phyloP scores from a whole-genome alignment of 2,113 vertebrate genomes.

The Pituophis catenifer region DNA sequence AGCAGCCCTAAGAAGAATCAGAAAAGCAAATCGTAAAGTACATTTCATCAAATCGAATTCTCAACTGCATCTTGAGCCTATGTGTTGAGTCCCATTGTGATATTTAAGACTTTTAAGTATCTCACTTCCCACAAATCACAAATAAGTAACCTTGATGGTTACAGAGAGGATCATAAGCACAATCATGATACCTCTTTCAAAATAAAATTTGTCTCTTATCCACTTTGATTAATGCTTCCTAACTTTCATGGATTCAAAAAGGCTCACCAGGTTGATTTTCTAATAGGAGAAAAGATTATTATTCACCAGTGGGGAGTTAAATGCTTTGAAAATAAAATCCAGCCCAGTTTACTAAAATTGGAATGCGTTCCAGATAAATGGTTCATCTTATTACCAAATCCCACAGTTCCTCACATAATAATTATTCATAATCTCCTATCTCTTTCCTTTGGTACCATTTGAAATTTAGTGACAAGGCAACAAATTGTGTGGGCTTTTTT shows the following conservation, averaged over 20 bases:
- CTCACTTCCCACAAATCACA: neutral
- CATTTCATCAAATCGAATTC: neutral
- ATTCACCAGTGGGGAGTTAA: constrained; percentile 9
- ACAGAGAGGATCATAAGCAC: neutral
- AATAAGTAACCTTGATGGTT: neutral
- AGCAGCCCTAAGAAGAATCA: neutral
- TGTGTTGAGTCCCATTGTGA: neutral
- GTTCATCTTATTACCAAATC: constrained; percentile 3
- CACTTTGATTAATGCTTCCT: neutral
- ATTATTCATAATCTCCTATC: constrained; percentile 2
- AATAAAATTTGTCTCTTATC: neutral
- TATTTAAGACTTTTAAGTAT: neutral
- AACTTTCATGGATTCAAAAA: neutral
- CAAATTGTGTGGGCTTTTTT: neutral
- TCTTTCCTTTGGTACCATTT: neutral
- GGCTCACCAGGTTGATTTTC: neutral
- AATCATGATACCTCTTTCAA: neutral
- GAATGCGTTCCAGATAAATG: constrained; percentile 8
- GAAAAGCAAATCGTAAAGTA: neutral
- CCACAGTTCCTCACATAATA: neutral
- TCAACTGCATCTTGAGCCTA: neutral
- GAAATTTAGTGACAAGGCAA: neutral
- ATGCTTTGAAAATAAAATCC: constrained; percentile 10
- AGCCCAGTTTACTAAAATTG: neutral
- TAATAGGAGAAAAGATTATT: neutral